A percentile compares a stretch with the other conserved stretches of the same genome.
Evolutionary conservation across 1,140 invertebrate genomes (phyloP).

Genomic region (Cylas formicarius): DNA sequence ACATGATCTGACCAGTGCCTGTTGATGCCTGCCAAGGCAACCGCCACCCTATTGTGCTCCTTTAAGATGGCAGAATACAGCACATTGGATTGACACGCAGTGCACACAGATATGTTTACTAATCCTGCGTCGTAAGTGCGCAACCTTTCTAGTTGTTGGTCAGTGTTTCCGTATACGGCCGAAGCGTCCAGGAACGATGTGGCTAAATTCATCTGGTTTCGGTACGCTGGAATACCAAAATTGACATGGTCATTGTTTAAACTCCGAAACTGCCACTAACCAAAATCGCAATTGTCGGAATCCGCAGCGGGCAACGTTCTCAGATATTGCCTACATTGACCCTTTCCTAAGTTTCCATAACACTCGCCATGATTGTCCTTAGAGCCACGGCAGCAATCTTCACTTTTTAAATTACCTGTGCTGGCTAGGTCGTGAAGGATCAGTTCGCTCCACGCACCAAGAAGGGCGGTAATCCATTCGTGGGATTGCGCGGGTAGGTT

Average conservation of each 20-base stretch:
- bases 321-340: slow-evolving; percentile 62
- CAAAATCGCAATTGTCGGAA: slow-evolving; percentile 56
- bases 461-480: slow-evolving; percentile 68
- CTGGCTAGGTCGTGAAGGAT: slow-evolving; percentile 70
- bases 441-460: slow-evolving; percentile 77
- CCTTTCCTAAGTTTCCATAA: slow-evolving; percentile 43
- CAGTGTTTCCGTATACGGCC: slow-evolving; percentile 72
- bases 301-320: slow-evolving; percentile 62
- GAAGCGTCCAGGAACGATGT: slow-evolving; percentile 83
- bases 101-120: slow-evolving; percentile 55
- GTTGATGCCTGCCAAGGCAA: slow-evolving; percentile 63
- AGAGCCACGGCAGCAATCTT: slow-evolving; percentile 32
- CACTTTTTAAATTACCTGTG: slow-evolving; percentile 47
- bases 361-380: slow-evolving; percentile 46
- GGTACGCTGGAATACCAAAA: slow-evolving; percentile 46
- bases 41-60: slow-evolving; percentile 79
- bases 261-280: slow-evolving; percentile 35
- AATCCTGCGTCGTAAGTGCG: slow-evolving; percentile 68
- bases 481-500: slow-evolving; percentile 45
- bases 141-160: slow-evolving; percentile 57
- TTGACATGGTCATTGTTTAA: background rate
- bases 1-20: slow-evolving; percentile 78
- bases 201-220: slow-evolving; percentile 82
- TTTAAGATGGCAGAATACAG: slow-evolving; percentile 60
- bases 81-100: slow-evolving; percentile 45